Conservation (phyloP, 2,888 invertebrate species). For the Cryptosula pallasiana region DNA sequence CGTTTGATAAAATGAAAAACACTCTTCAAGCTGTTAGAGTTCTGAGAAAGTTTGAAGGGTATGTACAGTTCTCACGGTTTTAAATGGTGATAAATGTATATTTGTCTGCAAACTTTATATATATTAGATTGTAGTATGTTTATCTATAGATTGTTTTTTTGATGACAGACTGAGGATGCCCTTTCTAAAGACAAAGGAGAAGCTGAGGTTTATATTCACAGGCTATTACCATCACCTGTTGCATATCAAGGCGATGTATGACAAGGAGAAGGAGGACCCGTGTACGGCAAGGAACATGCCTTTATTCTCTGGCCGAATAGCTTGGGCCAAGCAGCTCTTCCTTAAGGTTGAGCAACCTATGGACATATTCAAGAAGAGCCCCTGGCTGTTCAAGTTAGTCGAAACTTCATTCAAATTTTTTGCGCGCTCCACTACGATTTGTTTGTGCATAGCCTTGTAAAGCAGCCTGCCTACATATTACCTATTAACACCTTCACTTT, state of each 20-base stretch:
- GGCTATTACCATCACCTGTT: neutral
- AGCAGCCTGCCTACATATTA: no score
- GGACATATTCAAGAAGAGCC: constrained; percentile 57
- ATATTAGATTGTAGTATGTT: no score
- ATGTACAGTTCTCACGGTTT: neutral
- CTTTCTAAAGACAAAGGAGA: constrained; percentile 66
- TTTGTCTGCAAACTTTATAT: no score
- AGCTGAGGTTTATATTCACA: constrained; percentile 64
- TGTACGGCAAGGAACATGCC: constrained; percentile 70
- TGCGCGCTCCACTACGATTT: no score
- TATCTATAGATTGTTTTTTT: no score
- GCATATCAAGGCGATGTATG: constrained; percentile 61
- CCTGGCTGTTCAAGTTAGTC: constrained; percentile 25
- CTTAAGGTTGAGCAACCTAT: constrained; percentile 70
- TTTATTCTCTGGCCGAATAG: constrained; percentile 72
- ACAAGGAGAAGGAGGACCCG: constrained; percentile 70
- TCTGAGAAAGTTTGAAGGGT: constrained; percentile 41
- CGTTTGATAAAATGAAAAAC: constrained; percentile 44
- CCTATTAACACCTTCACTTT: no score
- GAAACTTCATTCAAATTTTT: no score
- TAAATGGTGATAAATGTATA: no score
- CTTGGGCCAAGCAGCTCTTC: constrained; percentile 76
- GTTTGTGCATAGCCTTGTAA: no score
- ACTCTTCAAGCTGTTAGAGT: constrained; percentile 53
- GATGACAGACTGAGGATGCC: constrained; percentile 56